Base-by-base conservation (phyloP, 2,113 vertebrate species). In the Grus americana region DNA sequence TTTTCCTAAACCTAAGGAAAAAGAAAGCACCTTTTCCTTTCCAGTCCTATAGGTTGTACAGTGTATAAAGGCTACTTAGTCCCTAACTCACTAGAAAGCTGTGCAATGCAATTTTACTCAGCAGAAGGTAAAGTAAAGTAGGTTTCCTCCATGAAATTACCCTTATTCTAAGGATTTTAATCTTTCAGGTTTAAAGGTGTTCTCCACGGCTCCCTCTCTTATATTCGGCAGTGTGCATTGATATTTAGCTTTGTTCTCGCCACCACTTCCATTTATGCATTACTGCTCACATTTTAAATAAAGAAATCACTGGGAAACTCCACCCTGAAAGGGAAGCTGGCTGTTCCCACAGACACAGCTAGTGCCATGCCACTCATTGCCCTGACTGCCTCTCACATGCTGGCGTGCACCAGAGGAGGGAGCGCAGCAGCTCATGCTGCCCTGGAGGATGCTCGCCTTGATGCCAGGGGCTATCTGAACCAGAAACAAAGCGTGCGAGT, bases 381-480 rank as follows among this genome's bases (percentile, higher is more conserved):
- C 68, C 54, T 62, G 67, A 27, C n/a, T 80, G 71, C 30, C n/a
- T 29, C 70, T 79, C 32, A n/a, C 20, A 47, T 0, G 0, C 16
- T 26, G 23, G 10, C 0, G 0, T 50, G 34, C n/a, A 11, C 21
- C 24, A 26, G 27, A 52, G 70, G 32, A 79, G 36, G 4, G 18
- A 40, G 27, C 30, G 22, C 24, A 62, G 75, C 55, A 88, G 29
- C 59, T 73, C 38, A 78, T 42, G 36, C 29, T 86, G 63, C 75
- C 67, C 59, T 5, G 18, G 47, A 79, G 65, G 30, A 6, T 74
- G 55, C 63, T 90, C 15, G 1, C 8, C 17, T 46, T 5, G 4
- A 73, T 59, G 71, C 68, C 63, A 58, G 30, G 8, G 52, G 59
- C 72, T 78, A 46, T 52, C 65, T 80, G 65, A 76, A 63, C 34